phyloP scores from a whole-genome alignment of 2,113 vertebrate species.

The Cichladusa arquata region DNA sequence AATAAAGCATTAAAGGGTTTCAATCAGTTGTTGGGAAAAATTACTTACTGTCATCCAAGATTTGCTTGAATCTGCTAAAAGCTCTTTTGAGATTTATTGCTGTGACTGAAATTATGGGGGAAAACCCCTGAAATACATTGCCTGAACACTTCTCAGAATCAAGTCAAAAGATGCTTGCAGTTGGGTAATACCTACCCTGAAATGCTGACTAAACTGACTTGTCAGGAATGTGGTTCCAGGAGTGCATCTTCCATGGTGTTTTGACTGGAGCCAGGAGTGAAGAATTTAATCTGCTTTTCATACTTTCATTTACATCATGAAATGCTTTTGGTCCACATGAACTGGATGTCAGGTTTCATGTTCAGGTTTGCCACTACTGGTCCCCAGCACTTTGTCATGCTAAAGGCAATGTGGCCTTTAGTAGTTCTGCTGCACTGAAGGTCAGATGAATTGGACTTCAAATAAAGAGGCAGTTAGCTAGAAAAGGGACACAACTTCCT shows the following conservation, averaged over 20 bases:
- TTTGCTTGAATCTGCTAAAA: background rate
- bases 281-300: background rate
- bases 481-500: background rate
- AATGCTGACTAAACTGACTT: background rate
- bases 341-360: background rate
- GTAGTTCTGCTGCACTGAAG: background rate
- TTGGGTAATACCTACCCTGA: background rate
- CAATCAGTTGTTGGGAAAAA: background rate
- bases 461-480: background rate
- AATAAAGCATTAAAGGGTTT: background rate
- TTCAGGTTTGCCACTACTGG: background rate
- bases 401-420: background rate
- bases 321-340: background rate
- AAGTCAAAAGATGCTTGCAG: background rate
- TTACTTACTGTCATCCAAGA: background rate
- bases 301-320: background rate
- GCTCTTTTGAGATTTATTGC: background rate
- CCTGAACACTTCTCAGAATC: background rate
- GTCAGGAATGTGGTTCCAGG: background rate
- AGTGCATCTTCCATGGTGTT: background rate
- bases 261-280: background rate
- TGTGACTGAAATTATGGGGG: background rate
- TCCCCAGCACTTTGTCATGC: background rate
- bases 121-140: background rate
- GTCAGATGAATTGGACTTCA: background rate